These are phyloP conservation scores for Erpetoichthys calabaricus DNA, from an alignment of 2,797 vertebrate genomes.

Conservation along the genomic window DNA sequence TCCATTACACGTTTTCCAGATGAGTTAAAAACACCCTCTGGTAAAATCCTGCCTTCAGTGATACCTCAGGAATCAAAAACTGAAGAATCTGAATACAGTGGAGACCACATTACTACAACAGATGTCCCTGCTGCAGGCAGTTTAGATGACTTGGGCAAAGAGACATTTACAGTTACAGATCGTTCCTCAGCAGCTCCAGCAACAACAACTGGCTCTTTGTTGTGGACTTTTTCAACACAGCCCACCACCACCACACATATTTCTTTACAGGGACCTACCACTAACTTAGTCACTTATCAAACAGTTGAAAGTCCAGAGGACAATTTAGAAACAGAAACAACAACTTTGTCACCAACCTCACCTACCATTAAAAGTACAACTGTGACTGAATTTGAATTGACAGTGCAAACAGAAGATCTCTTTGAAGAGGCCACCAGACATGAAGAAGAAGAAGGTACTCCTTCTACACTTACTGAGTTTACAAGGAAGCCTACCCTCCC, in stretches of 20 bases:
- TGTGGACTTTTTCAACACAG: constrained; percentile 13
- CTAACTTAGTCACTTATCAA: not conserved
- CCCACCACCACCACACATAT: not conserved
- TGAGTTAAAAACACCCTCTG: constrained; percentile 18
- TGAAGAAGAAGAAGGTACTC: constrained; percentile 20
- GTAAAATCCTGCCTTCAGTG: constrained; percentile 17
- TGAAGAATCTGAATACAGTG: constrained; percentile 36
- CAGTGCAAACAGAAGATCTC: constrained; percentile 16
- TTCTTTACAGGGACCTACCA: not conserved
- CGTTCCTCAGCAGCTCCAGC: constrained; percentile 6
- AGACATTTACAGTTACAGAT: constrained; percentile 2
- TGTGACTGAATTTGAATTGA: too few relatives aligned
- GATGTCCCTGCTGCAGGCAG: constrained; percentile 8
- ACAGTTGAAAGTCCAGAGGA: not conserved
- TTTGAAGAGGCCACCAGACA: constrained; percentile 25
- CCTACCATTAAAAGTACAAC: constrained; percentile 1
- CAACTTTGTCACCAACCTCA: constrained; percentile 16
- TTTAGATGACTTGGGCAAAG: not conserved
- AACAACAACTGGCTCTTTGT: constrained; percentile 7
- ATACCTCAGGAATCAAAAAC: constrained; percentile 31
- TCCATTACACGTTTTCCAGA: constrained; percentile 30
- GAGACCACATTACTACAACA: constrained; percentile 16
- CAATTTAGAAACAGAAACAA: constrained; percentile 18
- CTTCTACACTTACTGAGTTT: constrained; percentile 5
- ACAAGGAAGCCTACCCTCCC: constrained; percentile 27